phyloP scores from a whole-genome alignment of 2,888 invertebrate species.

The Slavum lentiscoides region DNA sequence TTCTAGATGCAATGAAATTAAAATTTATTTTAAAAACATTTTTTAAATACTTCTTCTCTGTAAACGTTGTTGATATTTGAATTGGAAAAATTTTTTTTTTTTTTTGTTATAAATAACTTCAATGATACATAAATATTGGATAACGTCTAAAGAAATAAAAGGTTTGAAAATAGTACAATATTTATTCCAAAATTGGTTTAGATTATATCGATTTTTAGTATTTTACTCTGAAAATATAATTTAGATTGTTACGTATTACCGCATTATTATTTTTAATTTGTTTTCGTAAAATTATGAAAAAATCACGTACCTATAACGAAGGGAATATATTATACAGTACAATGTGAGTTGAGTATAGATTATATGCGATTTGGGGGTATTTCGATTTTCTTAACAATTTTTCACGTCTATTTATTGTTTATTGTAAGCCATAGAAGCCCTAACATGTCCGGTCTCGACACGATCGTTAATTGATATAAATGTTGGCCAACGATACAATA shows the following conservation, averaged over 20 bases:
- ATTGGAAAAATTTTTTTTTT: background rate
- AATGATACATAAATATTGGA: background rate
- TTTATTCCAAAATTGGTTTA: too few relatives aligned
- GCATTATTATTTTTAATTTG: background rate
- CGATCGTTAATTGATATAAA: constrained; percentile 49
- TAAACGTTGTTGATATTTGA: background rate
- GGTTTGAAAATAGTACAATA: too few relatives aligned
- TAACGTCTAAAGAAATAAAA: background rate
- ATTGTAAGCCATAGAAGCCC: constrained; percentile 21
- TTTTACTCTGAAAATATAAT: background rate
- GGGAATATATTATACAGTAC: background rate
- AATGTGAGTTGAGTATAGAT: background rate
- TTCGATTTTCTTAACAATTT: constrained; percentile 26
- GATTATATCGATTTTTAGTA: background rate
- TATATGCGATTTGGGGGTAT: background rate
- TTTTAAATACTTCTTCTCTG: background rate
- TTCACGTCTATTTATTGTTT: constrained; percentile 36
- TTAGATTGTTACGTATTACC: background rate
- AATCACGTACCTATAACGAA: too few relatives aligned
- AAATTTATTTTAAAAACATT: background rate
- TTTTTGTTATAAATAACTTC: background rate
- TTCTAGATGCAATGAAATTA: background rate
- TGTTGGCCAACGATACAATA: constrained; percentile 35
- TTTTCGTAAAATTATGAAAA: too few relatives aligned
- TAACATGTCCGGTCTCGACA: constrained; percentile 15